Evolutionary conservation across 2,888 invertebrate genomes (phyloP), one percentile per base, ranked within the genome.

Genomic region (Urechis unicinctus): DNA sequence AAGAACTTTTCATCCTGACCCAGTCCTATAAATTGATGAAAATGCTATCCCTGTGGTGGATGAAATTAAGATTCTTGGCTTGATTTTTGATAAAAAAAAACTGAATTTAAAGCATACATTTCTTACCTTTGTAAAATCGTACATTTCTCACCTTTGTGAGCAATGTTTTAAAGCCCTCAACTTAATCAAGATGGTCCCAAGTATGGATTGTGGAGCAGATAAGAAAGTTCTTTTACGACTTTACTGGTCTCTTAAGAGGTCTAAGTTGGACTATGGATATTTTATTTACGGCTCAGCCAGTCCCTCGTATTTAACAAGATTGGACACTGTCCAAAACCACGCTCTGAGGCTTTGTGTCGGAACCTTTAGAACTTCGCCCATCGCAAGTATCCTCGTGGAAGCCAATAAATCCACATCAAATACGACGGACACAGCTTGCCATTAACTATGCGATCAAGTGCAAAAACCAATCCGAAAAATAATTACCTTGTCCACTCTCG

Each of bases 31-130:
- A 1, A n/a, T 59, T 4, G 31, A 54, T 36, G 52, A 50, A 17
- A 13, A 9, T n/a, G 49, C 13, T 9, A 53, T 61, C 13, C 50
- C 55, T 21, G 55, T 58, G 3, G 58, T 59, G 1, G 25, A 42
- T 2, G 26, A 59, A 31, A 36, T 41, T 3, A 62, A 59, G 51
- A 57, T 57, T 49, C 41, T 57, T 1, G 62, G 62, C 0, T 25
- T 58, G 17, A 47, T 56, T n/a, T 61, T 62, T 56, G 62, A 62
- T 41, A 51, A 29, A 5, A 61, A n/a, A n/a, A 56, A 42, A 46
- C 59, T 3, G 47, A 52, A 21, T 59, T 57, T 52, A 52, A 53
- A 22, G 57, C 57, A 1, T 58, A 61, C 24, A 57, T 61, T 9
- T 52, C 55, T 31, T 31, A 50, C 36, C 30, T n/a, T n/a, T n/a